Base-by-base conservation (phyloP, 2,113 vertebrate species). In the Labeo rohita region DNA sequence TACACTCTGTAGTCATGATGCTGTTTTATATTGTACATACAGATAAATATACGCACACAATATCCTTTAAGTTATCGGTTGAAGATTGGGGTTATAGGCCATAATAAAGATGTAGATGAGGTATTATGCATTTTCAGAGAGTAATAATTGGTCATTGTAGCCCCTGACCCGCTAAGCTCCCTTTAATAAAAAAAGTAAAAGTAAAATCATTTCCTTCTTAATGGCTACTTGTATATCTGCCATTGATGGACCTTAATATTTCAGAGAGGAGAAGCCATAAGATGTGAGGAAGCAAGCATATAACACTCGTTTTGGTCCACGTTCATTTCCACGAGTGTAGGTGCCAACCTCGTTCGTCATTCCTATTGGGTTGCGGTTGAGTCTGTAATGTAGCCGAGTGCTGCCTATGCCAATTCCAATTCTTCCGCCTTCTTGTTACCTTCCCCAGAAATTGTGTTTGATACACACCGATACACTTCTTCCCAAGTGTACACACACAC, bases 21-120 rank as follows among this genome's bases (percentile, higher is more conserved):
- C 89, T 94, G 92, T 95, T 95, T 96, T 95, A 94, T 94, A 95
- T 91, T 95, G 94, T 96, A 95, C 92, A 95, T 95, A 95, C 91
- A 91, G 87, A 93, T 94, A 93, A 91, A 91, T 93, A 93, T 92
- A 93, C 65, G 86, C 93, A 94, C 93, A 95, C 90, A 84, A 92
- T 94, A 93, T 96, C 92, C 92, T 93, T 93, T 93, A 85, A 91
- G 88, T 92, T 91, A 91, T 83, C 84, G 85, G 86, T 88, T 87
- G 89, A n/a, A 66, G 23, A 79, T 84, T 87, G 84, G 80, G 77
- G 65, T 80, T 45, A 79, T 85, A 78, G 18, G 23, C 21, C 75
- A 80, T 77, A 49, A 76, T 73, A 74, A 52, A 72, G 47, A 50
- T 89, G 80, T 89, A 87, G 83, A 90, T 87, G 45, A 66, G 81